Base-by-base conservation (phyloP, 2,797 vertebrate species). In the Etheostoma perlongum region DNA sequence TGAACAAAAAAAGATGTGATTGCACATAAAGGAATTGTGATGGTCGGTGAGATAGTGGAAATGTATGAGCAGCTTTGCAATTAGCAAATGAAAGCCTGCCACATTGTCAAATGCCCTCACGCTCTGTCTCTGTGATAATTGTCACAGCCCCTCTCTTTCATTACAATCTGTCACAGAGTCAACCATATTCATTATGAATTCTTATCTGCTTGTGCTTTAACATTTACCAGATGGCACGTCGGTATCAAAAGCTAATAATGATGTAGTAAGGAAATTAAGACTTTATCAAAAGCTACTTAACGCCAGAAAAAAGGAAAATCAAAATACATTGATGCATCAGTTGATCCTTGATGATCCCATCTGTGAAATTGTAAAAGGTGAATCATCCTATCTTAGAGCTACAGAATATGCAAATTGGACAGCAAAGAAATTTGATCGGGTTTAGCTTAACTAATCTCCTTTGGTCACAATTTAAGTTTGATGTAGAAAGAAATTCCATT, bases 181-280 rank as follows among this genome's bases (percentile, higher is more conserved):
- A 91, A 91, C 88, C 91, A 82, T 86, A 91, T 92, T 95, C 94
- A 95, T 95, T 95, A 95, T 83, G 91, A 91, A 92, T 93, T 93
- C 94, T 95, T 95, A 95, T 96, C 95, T 94, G 85, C 83, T 83
- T 86, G 89, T 86, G 87, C 92, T 92, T 92, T 91, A 94, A 92
- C 93, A 91, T 94, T 92, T 92, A 93, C 93, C 95, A 95, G 95
- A 96, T 95, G 95, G 93, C 91, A 89, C 84, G 46, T 88, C 69
- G 86, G 89, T 93, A 94, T 95, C 94, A 93, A 93, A 93, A 92
- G 94, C 93, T 95, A 95, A 95, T 95, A 94, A 95, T 94, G 93
- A 94, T 95, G 93, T 95, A 89, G 92, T 93, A 92, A 93, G 92
- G 92, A 95, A 94, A 95, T 95, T 93, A 95, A 94, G 95, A 92